Evolutionary conservation across 2,888 invertebrate genomes (phyloP).

Genomic region (Amiota communis): DNA sequence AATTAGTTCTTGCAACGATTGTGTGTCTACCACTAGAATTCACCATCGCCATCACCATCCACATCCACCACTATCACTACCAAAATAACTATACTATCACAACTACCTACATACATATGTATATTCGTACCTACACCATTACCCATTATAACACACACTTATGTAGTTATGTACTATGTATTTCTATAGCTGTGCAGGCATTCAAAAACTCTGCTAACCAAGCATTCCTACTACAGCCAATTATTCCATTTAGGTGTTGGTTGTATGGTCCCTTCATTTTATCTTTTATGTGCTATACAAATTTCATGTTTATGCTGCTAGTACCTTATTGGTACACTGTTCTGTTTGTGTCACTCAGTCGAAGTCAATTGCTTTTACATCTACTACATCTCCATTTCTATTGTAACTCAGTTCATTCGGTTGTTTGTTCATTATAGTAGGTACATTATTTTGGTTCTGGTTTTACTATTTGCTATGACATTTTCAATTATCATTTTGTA

Average conservation of each 20-base stretch:
- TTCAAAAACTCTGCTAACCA: no score
- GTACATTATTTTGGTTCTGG: no score
- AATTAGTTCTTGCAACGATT: conserved; percentile 29
- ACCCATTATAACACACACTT: neutral
- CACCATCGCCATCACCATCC: conserved; percentile 37
- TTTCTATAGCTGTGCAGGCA: no score
- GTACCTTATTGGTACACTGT: neutral
- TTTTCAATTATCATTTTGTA: no score
- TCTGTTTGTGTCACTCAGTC: no score
- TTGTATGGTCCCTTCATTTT: neutral
- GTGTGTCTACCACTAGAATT: conserved; percentile 17
- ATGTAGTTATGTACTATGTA: no score
- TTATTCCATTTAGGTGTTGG: neutral
- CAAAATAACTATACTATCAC: neutral
- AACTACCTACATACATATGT: neutral
- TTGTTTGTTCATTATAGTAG: no score
- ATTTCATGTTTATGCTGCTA: neutral
- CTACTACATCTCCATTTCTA: no score
- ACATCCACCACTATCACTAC: conserved; percentile 10
- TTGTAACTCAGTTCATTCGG: no score
- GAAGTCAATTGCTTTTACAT: no score
- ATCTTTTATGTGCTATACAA: neutral
- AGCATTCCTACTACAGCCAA: conserved; percentile 18
- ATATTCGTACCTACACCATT: neutral
- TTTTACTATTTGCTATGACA: no score